Evolutionary conservation across 2,888 invertebrate genomes (phyloP).

Genomic region (Periphyllus acericola): DNA sequence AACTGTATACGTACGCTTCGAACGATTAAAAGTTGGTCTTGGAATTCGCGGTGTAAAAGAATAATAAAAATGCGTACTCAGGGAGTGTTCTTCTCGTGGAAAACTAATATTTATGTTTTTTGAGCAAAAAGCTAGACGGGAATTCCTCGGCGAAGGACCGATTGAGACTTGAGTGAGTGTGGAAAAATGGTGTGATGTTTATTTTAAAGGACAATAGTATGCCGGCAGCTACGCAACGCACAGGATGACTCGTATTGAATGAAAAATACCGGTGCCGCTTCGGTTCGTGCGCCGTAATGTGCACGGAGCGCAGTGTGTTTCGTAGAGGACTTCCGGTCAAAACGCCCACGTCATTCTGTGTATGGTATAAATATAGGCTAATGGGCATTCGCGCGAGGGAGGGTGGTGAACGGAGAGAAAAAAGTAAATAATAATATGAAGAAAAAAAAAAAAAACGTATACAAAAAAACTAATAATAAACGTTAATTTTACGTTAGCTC

Average conservation of each 20-base stretch:
- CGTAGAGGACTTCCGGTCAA: slow-evolving; percentile 45
- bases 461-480: slow-evolving; percentile 46
- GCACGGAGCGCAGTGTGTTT: not conserved
- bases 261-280: slow-evolving; percentile 11
- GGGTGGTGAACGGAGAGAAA: not conserved
- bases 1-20: no score
- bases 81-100: no score
- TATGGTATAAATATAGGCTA: slow-evolving; percentile 30
- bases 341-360: slow-evolving; percentile 49
- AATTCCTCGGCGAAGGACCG: no score
- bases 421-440: not conserved
- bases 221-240: not conserved
- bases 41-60: no score
- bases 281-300: not conserved
- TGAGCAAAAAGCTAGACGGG: no score
- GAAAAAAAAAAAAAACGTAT: slow-evolving; percentile 15
- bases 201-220: not conserved
- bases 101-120: no score
- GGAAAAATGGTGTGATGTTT: not conserved
- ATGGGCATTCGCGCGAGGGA: slow-evolving; percentile 10
- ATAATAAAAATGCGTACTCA: no score
- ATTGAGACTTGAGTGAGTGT: no score
- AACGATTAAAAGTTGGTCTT: no score
- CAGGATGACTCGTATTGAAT: slow-evolving; percentile 6
- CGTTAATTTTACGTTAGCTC: slow-evolving; percentile 51